These are phyloP conservation scores for Zaprionus bogoriensis DNA, from an alignment of 2,888 invertebrate species.

Conservation along the genomic window DNA sequence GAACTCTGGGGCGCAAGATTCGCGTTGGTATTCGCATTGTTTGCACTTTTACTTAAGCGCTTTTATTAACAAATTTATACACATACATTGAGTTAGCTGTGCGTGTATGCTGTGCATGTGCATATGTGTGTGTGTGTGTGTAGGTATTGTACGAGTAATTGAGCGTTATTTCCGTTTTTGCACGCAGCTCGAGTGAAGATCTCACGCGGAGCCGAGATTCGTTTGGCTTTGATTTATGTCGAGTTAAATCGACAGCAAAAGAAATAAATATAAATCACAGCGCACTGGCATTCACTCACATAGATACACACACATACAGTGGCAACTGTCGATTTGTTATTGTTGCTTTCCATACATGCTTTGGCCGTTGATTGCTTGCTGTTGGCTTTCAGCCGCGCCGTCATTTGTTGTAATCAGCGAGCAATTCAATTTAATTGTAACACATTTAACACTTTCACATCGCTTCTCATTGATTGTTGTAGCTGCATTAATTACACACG, in stretches of 20 bases:
- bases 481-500: constrained; percentile 16
- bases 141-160: constrained; percentile 59
- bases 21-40: constrained; percentile 55
- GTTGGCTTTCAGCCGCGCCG: constrained; percentile 23
- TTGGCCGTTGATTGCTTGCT: constrained; percentile 35
- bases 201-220: constrained; percentile 45
- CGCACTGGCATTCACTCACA: constrained; percentile 15
- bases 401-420: constrained; percentile 73
- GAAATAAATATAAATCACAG: constrained; percentile 41
- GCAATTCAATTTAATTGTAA: constrained; percentile 68
- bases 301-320: constrained; percentile 18
- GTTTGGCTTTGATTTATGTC: constrained; percentile 50
- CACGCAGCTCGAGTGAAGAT: constrained; percentile 33
- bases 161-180: constrained; percentile 69
- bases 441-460: constrained; percentile 75
- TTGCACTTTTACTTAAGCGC: constrained; percentile 73
- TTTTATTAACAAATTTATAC: constrained; percentile 66
- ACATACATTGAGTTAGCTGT: not conserved
- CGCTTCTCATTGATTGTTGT: constrained; percentile 43
- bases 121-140: constrained; percentile 4
- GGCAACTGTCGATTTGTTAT: constrained; percentile 26
- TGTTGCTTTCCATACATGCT: constrained; percentile 17
- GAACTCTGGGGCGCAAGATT: constrained; percentile 23
- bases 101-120: constrained; percentile 20
- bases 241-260: constrained; percentile 47